These are phyloP conservation scores for Nannoperca obscura DNA, from an alignment of 2,797 vertebrate genomes.

Conservation along the genomic window DNA sequence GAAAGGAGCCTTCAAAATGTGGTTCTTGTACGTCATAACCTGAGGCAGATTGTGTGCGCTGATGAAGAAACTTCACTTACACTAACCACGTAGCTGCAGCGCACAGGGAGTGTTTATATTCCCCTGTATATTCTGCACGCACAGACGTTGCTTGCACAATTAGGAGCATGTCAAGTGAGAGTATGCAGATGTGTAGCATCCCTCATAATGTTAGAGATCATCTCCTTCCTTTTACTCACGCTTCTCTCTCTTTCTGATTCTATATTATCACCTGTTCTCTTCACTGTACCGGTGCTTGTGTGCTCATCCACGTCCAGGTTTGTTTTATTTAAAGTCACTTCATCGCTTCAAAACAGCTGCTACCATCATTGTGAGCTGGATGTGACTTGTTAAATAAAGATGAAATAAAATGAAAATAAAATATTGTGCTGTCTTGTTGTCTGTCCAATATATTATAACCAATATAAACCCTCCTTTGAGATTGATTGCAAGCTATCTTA, in stretches of 20 bases:
- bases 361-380: background rate
- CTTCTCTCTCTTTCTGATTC: background rate
- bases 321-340: background rate
- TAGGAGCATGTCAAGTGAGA: constrained; percentile 1
- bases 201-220: background rate
- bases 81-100: constrained; percentile 28
- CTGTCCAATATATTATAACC: background rate
- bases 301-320: background rate
- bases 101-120: background rate
- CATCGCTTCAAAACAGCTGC: background rate
- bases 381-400: constrained; percentile 40
- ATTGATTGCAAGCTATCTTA: background rate
- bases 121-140: background rate
- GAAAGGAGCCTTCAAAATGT: constrained; percentile 50
- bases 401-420: constrained; percentile 24
- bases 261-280: background rate
- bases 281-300: too few species aligned
- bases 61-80: constrained; percentile 42
- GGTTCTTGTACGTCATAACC: constrained; percentile 58
- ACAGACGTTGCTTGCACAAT: background rate
- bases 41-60: constrained; percentile 34
- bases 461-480: background rate
- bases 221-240: background rate
- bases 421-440: constrained; percentile 17
- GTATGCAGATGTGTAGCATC: constrained; percentile 29